Conservation (phyloP, 1,140 invertebrate genomes). For the Luehdorfia chinensis region DNA sequence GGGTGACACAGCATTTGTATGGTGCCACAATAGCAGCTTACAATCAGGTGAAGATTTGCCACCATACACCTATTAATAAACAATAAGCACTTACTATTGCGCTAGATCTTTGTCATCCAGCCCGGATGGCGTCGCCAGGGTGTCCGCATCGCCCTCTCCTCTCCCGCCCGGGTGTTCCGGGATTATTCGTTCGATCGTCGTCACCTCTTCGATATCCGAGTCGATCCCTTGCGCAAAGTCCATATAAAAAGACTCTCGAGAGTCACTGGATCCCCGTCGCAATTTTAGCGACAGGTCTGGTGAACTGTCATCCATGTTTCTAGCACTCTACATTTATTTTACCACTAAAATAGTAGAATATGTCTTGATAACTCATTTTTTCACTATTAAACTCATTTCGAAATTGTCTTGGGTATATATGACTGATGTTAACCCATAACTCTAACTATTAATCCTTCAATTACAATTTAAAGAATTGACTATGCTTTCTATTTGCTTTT, state of each 20-base stretch:
- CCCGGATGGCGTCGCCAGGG: constrained; percentile 74
- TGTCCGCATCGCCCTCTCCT: constrained; percentile 73
- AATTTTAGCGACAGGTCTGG: constrained; percentile 90
- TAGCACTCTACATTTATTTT: constrained; percentile 39
- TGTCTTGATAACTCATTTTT: constrained; percentile 28
- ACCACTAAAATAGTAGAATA: constrained; percentile 22
- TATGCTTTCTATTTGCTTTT: no score
- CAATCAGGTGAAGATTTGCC: no score
- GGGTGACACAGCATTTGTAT: no score
- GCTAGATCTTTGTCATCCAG: constrained; percentile 71
- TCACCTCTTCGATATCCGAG: constrained; percentile 91
- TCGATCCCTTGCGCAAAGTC: constrained; percentile 92
- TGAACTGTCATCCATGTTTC: constrained; percentile 86
- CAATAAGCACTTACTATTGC: constrained; percentile 53
- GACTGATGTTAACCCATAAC: no score
- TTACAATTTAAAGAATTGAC: no score
- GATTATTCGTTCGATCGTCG: constrained; percentile 77
- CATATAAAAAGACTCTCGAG: constrained; percentile 92
- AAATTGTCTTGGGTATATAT: no score
- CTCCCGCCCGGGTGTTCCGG: constrained; percentile 69
- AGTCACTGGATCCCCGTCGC: constrained; percentile 89
- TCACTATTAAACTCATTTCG: constrained; percentile 38
- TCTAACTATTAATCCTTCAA: no score
- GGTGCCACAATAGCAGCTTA: no score
- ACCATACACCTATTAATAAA: no score